A percentile compares a stretch with the other conserved stretches of the same genome.
These are phyloP conservation scores for Otolemur garnettii DNA, from an alignment of 2,113 vertebrate species.

Conservation along the genomic window DNA sequence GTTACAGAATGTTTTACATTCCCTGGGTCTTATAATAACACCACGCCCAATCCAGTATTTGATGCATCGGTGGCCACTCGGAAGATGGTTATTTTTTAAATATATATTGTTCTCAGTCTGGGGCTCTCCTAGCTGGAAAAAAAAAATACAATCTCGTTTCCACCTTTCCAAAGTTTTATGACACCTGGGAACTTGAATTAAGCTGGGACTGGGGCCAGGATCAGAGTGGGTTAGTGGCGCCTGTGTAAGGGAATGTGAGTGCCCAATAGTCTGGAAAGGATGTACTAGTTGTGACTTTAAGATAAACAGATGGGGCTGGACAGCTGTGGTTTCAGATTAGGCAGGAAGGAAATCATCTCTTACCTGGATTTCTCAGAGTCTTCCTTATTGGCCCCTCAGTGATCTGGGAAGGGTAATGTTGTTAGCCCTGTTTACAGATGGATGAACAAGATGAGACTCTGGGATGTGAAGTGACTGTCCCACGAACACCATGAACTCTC, in stretches of 20 bases:
- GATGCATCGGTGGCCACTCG: slow-evolving; percentile 48
- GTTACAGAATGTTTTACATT: slow-evolving; percentile 83
- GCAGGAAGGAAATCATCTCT: slow-evolving; percentile 62
- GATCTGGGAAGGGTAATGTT: not conserved
- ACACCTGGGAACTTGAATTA: not conserved
- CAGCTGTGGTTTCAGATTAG: slow-evolving; percentile 23
- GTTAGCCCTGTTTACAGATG: not conserved
- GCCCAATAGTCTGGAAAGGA: not conserved
- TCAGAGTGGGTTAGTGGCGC: not conserved
- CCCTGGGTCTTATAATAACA: slow-evolving; percentile 81
- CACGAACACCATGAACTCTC: not conserved
- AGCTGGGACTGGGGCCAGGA: not conserved
- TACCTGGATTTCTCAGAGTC: not conserved
- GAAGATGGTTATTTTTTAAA: slow-evolving; percentile 66
- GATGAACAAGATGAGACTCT: not conserved
- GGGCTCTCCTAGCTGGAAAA: slow-evolving; percentile 9
- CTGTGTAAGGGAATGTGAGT: not conserved
- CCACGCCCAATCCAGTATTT: slow-evolving; percentile 76
- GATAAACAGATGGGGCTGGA: slow-evolving; percentile 60
- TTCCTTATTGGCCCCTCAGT: not conserved
- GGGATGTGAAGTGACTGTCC: not conserved
- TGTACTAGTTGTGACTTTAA: not conserved
- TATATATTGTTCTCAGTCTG: slow-evolving; percentile 44
- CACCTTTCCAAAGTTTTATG: slow-evolving; percentile 42
- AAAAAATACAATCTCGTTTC: not conserved